A percentile compares a stretch with the other conserved stretches of the same genome.
Conservation (phyloP, 2,797 vertebrate genomes). For the Cichlasoma orientale region DNA sequence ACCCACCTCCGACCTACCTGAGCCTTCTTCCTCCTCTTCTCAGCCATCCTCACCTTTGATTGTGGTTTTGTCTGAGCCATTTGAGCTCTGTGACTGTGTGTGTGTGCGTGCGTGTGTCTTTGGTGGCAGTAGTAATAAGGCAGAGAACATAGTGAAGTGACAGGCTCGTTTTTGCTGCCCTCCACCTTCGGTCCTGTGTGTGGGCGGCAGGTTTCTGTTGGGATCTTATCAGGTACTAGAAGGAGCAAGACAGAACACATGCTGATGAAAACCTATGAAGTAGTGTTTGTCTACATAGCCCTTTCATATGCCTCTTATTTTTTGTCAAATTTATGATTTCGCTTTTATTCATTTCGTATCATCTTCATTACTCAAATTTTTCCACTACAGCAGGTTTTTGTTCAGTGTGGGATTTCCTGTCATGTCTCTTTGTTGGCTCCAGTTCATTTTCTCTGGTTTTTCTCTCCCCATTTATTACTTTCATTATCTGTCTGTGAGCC, state of each 20-base stretch:
- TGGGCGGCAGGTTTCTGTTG: constrained; percentile 30
- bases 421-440: constrained; percentile 34
- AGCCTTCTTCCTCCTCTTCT: constrained; percentile 21
- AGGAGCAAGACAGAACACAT: constrained; percentile 55
- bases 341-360: not conserved
- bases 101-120: constrained; percentile 27
- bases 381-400: constrained; percentile 49
- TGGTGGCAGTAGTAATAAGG: constrained; percentile 59
- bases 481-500: constrained; percentile 44
- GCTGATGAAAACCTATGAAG: constrained; percentile 55
- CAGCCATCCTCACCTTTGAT: constrained; percentile 39
- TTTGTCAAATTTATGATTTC: constrained; percentile 6
- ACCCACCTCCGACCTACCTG: constrained; percentile 14
- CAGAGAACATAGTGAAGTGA: constrained; percentile 15
- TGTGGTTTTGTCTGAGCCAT: constrained; percentile 50
- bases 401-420: constrained; percentile 48
- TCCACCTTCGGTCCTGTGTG: constrained; percentile 17
- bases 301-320: not conserved
- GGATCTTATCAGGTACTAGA: constrained; percentile 37
- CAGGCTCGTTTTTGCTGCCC: constrained; percentile 15
- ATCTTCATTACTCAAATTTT: not conserved
- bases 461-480: constrained; percentile 49
- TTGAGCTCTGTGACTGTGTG: constrained; percentile 28
- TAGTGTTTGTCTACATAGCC: not conserved
- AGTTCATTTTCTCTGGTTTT: constrained; percentile 46